Evolutionary conservation across 2,797 vertebrate genomes (phyloP).

Genomic region (Crocodylus rhombifer): DNA sequence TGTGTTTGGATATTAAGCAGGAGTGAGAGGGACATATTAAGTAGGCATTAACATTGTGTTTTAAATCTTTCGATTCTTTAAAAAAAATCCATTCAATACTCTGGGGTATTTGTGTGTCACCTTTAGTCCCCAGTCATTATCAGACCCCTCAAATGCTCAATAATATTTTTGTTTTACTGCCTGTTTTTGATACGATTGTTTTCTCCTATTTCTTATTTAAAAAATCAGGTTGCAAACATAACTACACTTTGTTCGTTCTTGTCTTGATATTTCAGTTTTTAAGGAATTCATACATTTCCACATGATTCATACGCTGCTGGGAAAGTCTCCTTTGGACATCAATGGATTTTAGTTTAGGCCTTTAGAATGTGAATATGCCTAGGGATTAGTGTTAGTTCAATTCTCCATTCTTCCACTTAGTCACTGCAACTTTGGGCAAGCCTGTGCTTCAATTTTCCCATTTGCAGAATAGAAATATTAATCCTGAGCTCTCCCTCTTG

Average conservation of each 20-base stretch:
- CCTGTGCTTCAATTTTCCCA: background rate
- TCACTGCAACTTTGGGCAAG: background rate
- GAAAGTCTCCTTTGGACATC: background rate
- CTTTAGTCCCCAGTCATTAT: background rate
- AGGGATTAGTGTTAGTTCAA: background rate
- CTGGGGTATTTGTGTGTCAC: background rate
- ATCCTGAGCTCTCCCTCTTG: background rate
- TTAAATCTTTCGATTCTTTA: background rate
- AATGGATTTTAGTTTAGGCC: background rate
- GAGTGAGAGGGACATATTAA: too few species aligned
- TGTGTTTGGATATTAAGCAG: background rate
- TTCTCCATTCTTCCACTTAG: background rate
- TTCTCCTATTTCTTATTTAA: constrained; percentile 29
- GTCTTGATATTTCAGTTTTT: background rate
- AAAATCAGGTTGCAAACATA: constrained; percentile 40
- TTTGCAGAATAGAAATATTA: background rate
- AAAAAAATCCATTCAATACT: background rate
- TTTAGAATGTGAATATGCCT: background rate
- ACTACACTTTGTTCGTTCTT: constrained; percentile 36
- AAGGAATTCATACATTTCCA: constrained; percentile 3
- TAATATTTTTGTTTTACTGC: background rate
- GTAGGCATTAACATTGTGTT: too few species aligned
- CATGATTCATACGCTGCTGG: background rate
- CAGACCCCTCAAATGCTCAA: background rate
- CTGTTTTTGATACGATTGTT: background rate